Percentiles rank a stretch among this genome's conserved stretches.
These are phyloP conservation scores for Epinephelus coioides DNA, from an alignment of 2,797 vertebrate species.

Conservation along the genomic window DNA sequence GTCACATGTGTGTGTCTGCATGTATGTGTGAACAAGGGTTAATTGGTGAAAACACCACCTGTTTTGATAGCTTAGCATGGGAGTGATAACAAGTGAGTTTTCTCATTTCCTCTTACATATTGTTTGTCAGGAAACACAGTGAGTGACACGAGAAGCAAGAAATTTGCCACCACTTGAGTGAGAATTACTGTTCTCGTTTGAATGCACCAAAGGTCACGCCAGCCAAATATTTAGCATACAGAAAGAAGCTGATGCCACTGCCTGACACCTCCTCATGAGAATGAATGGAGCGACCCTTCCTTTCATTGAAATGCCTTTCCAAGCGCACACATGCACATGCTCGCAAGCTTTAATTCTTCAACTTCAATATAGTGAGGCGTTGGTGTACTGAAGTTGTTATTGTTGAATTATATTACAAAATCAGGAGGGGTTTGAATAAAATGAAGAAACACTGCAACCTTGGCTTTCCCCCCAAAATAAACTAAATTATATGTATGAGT, in stretches of 20 bases:
- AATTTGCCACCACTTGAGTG: conserved; percentile 31
- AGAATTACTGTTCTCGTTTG: conserved; percentile 19
- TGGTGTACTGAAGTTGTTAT: not conserved
- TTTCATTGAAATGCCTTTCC: too few species aligned
- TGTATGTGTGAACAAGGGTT: conserved; percentile 26
- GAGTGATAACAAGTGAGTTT: conserved; percentile 33
- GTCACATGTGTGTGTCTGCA: not conserved
- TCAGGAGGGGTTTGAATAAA: not conserved
- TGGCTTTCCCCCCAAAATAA: not conserved
- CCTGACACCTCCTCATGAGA: not conserved
- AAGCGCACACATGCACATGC: too few species aligned
- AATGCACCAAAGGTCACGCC: conserved; percentile 38
- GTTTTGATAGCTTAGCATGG: conserved; percentile 28
- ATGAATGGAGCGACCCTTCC: not conserved
- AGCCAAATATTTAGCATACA: conserved; percentile 25
- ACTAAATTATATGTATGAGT: not conserved
- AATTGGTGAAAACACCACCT: conserved; percentile 28
- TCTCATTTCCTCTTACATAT: conserved; percentile 6
- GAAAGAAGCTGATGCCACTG: conserved; percentile 4
- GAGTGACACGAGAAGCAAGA: conserved; percentile 33
- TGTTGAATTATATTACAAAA: not conserved
- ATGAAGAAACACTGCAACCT: conserved; percentile 2
- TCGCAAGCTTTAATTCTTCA: not conserved
- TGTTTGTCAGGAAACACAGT: conserved; percentile 30
- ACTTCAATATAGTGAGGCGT: not conserved